phyloP scores from a whole-genome alignment of 2,113 vertebrate species.

The Sciurus niger region DNA sequence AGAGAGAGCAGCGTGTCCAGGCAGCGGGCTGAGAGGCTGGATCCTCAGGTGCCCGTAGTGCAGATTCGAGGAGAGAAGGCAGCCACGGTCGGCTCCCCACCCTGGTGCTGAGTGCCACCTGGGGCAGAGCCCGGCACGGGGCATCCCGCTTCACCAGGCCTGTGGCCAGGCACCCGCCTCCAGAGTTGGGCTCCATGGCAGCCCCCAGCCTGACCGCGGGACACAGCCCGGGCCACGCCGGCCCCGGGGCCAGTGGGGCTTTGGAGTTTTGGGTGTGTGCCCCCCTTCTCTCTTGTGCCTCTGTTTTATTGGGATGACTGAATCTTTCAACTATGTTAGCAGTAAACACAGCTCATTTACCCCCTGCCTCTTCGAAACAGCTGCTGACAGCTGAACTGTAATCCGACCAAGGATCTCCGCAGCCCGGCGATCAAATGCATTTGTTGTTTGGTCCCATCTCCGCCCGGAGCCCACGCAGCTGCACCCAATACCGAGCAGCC shows the following conservation, averaged over 20 bases:
- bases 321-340: constrained; percentile 91
- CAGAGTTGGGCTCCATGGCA: constrained; percentile 73
- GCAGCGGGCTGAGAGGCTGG: neutral
- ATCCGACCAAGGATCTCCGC: constrained; percentile 88
- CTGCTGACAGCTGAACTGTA: constrained; percentile 91
- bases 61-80: constrained; percentile 62
- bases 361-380: constrained; percentile 90
- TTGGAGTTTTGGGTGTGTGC: constrained; percentile 77
- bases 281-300: constrained; percentile 86
- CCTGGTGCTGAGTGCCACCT: neutral
- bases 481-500: constrained; percentile 50
- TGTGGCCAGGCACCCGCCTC: constrained; percentile 62
- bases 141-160: constrained; percentile 71
- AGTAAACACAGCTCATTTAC: constrained; percentile 92
- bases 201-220: constrained; percentile 78
- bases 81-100: neutral
- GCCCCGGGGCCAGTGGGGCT: constrained; percentile 74
- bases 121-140: neutral
- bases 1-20: neutral
- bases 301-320: constrained; percentile 92
- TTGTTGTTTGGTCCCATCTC: constrained; percentile 68
- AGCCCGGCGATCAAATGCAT: constrained; percentile 82
- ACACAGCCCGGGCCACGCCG: constrained; percentile 78
- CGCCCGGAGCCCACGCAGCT: constrained; percentile 72
- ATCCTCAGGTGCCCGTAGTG: constrained; percentile 57